A percentile compares a stretch with the other conserved stretches of the same genome.
phyloP scores from a whole-genome alignment of 2,888 invertebrate species.

The Nomada ruficornis region DNA sequence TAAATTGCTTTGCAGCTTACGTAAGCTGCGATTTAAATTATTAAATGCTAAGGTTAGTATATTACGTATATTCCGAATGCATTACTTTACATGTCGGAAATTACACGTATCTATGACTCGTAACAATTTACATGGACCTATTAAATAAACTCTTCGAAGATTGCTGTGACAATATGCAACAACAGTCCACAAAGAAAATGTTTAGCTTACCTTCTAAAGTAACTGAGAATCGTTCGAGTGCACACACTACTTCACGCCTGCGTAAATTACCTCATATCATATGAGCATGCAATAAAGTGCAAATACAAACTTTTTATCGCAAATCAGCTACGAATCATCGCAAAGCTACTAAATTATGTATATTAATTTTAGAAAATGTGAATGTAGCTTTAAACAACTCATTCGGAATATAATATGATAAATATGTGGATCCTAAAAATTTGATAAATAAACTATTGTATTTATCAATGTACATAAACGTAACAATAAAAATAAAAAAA shows the following conservation, averaged over 20 bases:
- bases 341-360: too few relatives aligned
- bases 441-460: too few relatives aligned
- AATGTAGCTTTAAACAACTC: too few relatives aligned
- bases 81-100: not conserved
- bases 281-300: not conserved
- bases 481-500: too few relatives aligned
- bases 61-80: not conserved
- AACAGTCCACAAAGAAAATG: conserved; percentile 7
- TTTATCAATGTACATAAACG: too few relatives aligned
- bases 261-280: not conserved
- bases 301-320: not conserved
- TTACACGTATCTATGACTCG: not conserved
- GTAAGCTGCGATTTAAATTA: not conserved
- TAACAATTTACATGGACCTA: too few relatives aligned
- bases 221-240: not conserved
- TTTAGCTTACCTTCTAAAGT: conserved; percentile 21
- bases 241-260: not conserved
- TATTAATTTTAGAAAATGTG: too few relatives aligned
- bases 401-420: too few relatives aligned
- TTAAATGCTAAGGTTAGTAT: not conserved
- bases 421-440: too few relatives aligned
- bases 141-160: not conserved
- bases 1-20: not conserved
- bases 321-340: too few relatives aligned
- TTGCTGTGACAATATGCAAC: not conserved